Percentiles rank a stretch among this genome's conserved stretches.
phyloP scores from a whole-genome alignment of 2,113 vertebrate genomes.

The Urocynchramus pylzowi region DNA sequence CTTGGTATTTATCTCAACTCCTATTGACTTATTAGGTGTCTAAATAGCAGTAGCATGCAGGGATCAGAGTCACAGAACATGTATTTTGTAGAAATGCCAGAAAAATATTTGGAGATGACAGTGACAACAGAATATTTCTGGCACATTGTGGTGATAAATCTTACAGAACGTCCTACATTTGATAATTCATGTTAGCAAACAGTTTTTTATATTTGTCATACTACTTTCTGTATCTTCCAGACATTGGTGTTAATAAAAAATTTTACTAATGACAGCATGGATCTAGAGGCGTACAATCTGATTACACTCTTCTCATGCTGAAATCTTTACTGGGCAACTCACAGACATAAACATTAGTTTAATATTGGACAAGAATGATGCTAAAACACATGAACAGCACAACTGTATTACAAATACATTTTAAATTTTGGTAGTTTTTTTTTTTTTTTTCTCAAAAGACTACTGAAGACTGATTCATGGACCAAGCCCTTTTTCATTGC shows the following conservation, averaged over 20 bases:
- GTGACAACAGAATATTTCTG: background rate
- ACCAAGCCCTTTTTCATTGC: background rate
- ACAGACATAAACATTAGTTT: background rate
- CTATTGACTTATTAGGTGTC: constrained; percentile 34
- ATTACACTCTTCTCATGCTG: background rate
- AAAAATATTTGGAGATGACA: background rate
- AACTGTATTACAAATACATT: background rate
- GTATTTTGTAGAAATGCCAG: background rate
- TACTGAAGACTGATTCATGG: background rate
- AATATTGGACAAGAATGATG: background rate
- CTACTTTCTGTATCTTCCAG: background rate
- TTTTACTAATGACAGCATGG: background rate
- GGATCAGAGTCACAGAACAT: background rate
- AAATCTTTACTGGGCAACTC: background rate
- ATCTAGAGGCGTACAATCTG: background rate
- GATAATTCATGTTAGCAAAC: background rate
- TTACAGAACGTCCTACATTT: background rate
- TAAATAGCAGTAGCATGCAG: constrained; percentile 17
- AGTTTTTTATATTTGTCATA: background rate
- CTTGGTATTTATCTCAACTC: background rate
- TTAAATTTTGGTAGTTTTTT: background rate
- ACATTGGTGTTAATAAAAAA: background rate
- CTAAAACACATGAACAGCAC: background rate
- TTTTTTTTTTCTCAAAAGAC: background rate
- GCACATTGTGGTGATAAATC: background rate